Evolutionary conservation across 2,797 vertebrate genomes (phyloP), one percentile per base, ranked within the genome.

Genomic region (Morus bassanus): DNA sequence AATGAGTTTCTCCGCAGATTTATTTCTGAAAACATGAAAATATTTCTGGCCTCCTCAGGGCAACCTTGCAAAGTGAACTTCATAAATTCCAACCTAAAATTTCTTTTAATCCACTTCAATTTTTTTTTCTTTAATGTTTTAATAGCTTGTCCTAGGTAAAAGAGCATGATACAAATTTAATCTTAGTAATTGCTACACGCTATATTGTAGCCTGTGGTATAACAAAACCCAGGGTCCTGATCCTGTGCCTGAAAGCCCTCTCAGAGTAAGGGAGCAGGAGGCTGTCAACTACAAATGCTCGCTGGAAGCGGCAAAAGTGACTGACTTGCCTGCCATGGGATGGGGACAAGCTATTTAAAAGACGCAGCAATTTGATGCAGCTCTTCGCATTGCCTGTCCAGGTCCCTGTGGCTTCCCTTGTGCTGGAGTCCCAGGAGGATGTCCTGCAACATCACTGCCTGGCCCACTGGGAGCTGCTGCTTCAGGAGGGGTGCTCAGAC

Each of bases 361-460:
- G 45, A 18, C 1, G 3, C 16, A 18, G 37, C 0, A 6, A 14
- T 17, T 7, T 8, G 50, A 25, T 3, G 31, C 24, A 22, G 57
- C 57, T n/a, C 28, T 24, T 39, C 2, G 1, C 27, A 37, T 14
- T 22, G 63, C 10, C 11, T 15, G 53, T 13, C 45, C 83, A 3
- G 35, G 35, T 51, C 31, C 35, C 45, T 1, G 33, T 27, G 61
- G n/a, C 30, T 30, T 23, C 39, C 50, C 17, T 13, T 2, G 30
- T 1, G 53, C 30, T 18, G 50, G n/a, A 18, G 13, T n/a, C 54
- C 33, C 4, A 3, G 41, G 23, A 23, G 18, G 56, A 8, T 9
- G 9, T 23, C 22, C 45, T 22, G 50, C 39, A 21, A 59, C 81
- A 33, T 28, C 11, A 2, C 16, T 7, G 3, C n/a, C 18, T 5